Percentiles rank a stretch among this genome's conserved stretches.
phyloP scores from a whole-genome alignment of 2,797 vertebrate genomes.

The Margarornis squamiger region DNA sequence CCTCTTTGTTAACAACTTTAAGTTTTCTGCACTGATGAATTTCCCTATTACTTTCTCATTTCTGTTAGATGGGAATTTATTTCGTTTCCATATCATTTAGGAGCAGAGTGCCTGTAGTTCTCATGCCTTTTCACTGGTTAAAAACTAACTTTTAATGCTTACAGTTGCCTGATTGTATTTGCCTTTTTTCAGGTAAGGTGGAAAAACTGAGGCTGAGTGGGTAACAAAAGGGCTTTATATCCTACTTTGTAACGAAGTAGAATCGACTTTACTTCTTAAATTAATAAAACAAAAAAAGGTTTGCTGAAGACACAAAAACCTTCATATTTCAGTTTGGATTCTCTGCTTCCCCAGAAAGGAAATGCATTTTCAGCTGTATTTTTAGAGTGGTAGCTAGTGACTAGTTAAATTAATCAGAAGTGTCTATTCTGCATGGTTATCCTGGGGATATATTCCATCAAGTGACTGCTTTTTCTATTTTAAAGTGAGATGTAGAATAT shows the following conservation, averaged over 20 bases:
- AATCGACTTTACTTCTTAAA: neutral
- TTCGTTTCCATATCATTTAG: neutral
- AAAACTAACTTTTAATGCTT: neutral
- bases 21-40: neutral
- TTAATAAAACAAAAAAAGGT: neutral
- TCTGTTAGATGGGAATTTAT: neutral
- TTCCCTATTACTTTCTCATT: neutral
- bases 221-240: neutral
- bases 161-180: neutral
- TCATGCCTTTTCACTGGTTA: neutral
- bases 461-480: slow-evolving; percentile 40
- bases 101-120: neutral
- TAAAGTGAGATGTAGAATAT: neutral
- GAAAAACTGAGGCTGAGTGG: neutral
- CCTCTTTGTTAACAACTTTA: neutral
- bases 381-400: slow-evolving; percentile 1
- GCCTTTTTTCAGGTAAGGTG: neutral
- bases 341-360: neutral
- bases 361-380: slow-evolving; percentile 41
- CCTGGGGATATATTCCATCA: slow-evolving; percentile 12
- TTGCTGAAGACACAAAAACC: neutral
- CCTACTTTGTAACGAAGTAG: neutral
- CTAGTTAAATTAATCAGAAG: slow-evolving; percentile 30
- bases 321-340: neutral
- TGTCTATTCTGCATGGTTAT: neutral